phyloP scores from a whole-genome alignment of 2,113 vertebrate genomes.

The western clawed frog (Xenopus tropicalis) region DNA sequence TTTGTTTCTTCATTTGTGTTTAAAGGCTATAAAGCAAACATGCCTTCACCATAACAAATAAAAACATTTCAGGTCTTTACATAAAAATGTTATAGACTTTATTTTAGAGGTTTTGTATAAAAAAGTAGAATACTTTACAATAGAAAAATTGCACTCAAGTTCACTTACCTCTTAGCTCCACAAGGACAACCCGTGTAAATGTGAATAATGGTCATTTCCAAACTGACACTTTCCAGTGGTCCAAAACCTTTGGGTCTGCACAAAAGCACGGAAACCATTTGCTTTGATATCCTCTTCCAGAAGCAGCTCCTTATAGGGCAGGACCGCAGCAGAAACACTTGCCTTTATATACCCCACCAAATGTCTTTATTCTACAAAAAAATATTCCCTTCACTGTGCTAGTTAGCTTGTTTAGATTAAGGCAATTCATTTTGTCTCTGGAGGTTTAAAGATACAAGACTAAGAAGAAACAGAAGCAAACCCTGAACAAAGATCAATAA shows the following conservation, averaged over 20 bases:
- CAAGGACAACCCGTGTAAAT: too few species aligned
- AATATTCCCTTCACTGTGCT: slow-evolving; percentile 89
- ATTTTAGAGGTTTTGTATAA: too few species aligned
- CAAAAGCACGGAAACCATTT: background rate
- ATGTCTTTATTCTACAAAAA: slow-evolving; percentile 68
- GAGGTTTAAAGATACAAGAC: slow-evolving; percentile 93
- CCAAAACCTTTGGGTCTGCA: background rate
- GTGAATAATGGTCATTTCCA: too few species aligned
- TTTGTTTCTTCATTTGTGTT: too few species aligned
- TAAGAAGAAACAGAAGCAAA: slow-evolving; percentile 82
- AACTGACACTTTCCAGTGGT: too few species aligned
- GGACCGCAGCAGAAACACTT: too few species aligned
- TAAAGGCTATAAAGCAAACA: too few species aligned
- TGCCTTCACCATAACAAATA: too few species aligned
- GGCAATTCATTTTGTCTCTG: slow-evolving; percentile 95
- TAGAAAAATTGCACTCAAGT: background rate
- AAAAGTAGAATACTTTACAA: too few species aligned
- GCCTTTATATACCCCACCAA: slow-evolving; percentile 74
- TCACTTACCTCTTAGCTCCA: background rate
- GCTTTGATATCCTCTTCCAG: background rate
- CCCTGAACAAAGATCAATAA: slow-evolving; percentile 99
- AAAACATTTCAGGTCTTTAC: too few species aligned
- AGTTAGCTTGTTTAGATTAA: slow-evolving; percentile 99
- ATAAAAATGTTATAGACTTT: too few species aligned
- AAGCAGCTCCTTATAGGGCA: too few species aligned